Evolutionary conservation across 2,797 vertebrate species (phyloP), one percentile per base, ranked within the genome.

Genomic region (Esox masquinongy): DNA sequence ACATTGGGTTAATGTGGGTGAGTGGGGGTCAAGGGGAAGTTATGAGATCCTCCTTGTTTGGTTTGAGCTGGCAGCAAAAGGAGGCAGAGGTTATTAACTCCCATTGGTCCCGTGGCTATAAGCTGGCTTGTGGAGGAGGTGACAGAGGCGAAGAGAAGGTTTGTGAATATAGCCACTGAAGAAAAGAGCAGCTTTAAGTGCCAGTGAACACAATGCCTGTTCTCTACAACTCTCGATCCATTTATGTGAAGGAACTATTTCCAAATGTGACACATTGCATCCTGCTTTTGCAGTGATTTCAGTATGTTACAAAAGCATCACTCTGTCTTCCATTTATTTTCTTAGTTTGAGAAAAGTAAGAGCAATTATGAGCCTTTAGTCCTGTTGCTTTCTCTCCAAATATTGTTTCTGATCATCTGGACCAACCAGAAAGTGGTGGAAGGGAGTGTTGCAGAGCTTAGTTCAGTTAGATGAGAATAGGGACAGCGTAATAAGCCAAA

Each of bases 331-430:
- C 24, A 74, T 83, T 83, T 88, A 74, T 86, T 82, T 79, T 82
- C 64, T 69, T 75, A 77, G 76, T 73, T 68, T 73, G 39, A 72
- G 74, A 50, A 74, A 66, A 70, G 72, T 49, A 43, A 49, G 66
- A 73, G 26, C 24, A 50, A 68, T 63, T 80, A 68, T 81, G 74
- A 39, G 1, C 78, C 29, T 73, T 56, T 19, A 79, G 59, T 74
- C 78, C 39, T 34, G 11, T 5, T 84, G 74, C 84, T 87, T 83
- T 81, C 76, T 85, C 39, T 81, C 63, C 70, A 79, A 85, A 84
- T 81, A 83, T 78, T 82, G 71, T 43, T 70, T 75, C 17, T 74
- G 61, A 68, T 82, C 68, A 75, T 31, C n/a, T 4, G 16, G 53
- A 69, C 68, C 8, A 6, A 22, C n/a, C n/a, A 47, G 22, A 49